phyloP scores from a whole-genome alignment of 2,888 invertebrate genomes.

The Galerucella nymphaeae region DNA sequence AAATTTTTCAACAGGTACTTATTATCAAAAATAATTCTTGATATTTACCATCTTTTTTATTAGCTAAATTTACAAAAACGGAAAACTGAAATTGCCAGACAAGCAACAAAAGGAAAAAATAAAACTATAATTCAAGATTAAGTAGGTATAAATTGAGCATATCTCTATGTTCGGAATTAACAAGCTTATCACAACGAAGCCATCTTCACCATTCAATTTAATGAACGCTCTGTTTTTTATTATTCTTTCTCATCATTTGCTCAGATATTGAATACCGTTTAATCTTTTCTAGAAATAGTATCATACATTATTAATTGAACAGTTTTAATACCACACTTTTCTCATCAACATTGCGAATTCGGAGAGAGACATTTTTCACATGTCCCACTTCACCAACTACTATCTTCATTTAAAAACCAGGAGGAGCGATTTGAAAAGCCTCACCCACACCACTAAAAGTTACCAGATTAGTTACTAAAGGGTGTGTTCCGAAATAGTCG shows the following conservation, averaged over 20 bases:
- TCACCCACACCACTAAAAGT: too few species aligned
- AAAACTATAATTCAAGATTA: slow-evolving; percentile 6
- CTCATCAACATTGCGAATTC: too few species aligned
- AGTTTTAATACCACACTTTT: neutral
- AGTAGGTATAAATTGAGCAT: slow-evolving; percentile 7
- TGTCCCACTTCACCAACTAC: too few species aligned
- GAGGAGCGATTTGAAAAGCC: too few species aligned
- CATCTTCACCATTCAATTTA: slow-evolving; percentile 12
- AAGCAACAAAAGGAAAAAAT: slow-evolving; percentile 11
- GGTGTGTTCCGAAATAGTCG: too few species aligned
- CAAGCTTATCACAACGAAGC: slow-evolving; percentile 1
- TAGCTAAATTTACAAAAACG: neutral
- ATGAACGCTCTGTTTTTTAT: slow-evolving; percentile 7
- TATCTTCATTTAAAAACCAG: too few species aligned
- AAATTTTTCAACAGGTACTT: neutral
- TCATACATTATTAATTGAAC: neutral
- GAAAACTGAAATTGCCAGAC: neutral
- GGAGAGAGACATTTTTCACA: too few species aligned
- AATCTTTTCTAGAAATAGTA: neutral
- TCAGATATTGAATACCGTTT: neutral
- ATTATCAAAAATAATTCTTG: too few species aligned
- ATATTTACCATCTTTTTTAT: too few species aligned
- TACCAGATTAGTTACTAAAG: too few species aligned
- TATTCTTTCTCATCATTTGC: neutral
- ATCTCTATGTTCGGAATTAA: slow-evolving; percentile 6